Evolutionary conservation across 2,797 vertebrate genomes (phyloP), one percentile per base, ranked within the genome.

Genomic region (Paratrypauchen microcephalus): DNA sequence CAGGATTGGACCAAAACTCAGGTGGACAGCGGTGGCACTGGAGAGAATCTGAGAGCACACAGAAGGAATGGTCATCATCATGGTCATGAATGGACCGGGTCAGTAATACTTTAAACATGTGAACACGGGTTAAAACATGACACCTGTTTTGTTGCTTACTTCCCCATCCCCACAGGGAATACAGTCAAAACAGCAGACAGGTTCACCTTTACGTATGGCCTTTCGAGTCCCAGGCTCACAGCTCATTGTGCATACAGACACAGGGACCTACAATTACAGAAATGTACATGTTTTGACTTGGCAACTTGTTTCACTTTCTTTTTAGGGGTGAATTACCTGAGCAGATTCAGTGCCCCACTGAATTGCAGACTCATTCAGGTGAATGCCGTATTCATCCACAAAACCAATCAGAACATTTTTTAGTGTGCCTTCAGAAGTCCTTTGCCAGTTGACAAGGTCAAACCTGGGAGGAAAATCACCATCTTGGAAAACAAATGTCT

Each of bases 121-220:
- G 11, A 56, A 56, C 4, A 26, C 7, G 19, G 7, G 9, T 59
- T 59, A 59, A 1, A 18, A 59, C 3, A 32, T 19, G 18, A 19
- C 55, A 94, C 93, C 92, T 66, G 89, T 90, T 71, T 24, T 69
- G 74, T 93, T 94, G 70, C 88, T 93, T 2, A 94, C 87, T 45
- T 92, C 91, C 30, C 94, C 93, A 0, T 89, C 84, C 48, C 88
- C 86, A 74, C 93, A 95, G 3, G 59, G 69, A 4, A 92, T 73
- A 56, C 94, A 94, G 71, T 95, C 91, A 73, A 94, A 94, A 74
- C 94, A 95, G 80, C 93, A 94, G 36, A 90, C 55, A 1, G 92
- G 88, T 50, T 91, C 74, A 12, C 90, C 91, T 58, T 91, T 90
- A 72, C 56, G 83, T 54, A 41, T 72, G 45, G 88, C 89, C 81